phyloP scores from a whole-genome alignment of 2,113 vertebrate genomes.

The Eretmochelys imbricata region DNA sequence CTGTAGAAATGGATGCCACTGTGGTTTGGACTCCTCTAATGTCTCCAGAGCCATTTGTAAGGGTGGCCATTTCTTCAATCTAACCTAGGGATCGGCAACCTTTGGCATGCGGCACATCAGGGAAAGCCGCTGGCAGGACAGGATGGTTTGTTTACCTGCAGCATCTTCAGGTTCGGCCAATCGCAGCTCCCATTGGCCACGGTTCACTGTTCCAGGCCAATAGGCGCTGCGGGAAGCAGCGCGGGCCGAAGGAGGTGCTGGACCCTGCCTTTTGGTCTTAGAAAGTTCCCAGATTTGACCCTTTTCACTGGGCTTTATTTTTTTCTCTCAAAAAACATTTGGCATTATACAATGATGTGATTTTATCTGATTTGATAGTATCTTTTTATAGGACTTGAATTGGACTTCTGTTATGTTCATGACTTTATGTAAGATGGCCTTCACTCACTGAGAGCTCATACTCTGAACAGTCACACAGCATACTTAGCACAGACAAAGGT shows the following conservation, averaged over 20 bases:
- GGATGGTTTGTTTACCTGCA: too few relatives aligned
- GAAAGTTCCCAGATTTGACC: neutral
- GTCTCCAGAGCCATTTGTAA: neutral
- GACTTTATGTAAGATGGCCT: neutral
- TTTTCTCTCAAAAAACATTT: neutral
- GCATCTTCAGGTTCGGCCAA: too few relatives aligned
- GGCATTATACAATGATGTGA: neutral
- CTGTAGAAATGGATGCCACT: neutral
- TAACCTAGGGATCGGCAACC: too few relatives aligned
- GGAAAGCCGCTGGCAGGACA: too few relatives aligned
- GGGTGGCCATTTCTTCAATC: neutral
- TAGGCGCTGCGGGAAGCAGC: too few relatives aligned
- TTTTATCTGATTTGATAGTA: neutral
- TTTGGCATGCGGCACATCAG: too few relatives aligned
- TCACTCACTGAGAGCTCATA: neutral
- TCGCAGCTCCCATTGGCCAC: too few relatives aligned
- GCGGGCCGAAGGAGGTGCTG: too few relatives aligned
- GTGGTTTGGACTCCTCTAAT: neutral
- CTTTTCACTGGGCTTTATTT: neutral
- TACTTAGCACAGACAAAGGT: neutral
- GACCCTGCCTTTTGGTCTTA: neutral
- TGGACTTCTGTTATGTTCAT: neutral
- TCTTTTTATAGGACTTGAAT: neutral
- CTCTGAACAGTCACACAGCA: neutral
- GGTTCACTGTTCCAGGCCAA: too few relatives aligned